Conservation (phyloP, 2,888 invertebrate genomes). For the Cryptus viduatorius region DNA sequence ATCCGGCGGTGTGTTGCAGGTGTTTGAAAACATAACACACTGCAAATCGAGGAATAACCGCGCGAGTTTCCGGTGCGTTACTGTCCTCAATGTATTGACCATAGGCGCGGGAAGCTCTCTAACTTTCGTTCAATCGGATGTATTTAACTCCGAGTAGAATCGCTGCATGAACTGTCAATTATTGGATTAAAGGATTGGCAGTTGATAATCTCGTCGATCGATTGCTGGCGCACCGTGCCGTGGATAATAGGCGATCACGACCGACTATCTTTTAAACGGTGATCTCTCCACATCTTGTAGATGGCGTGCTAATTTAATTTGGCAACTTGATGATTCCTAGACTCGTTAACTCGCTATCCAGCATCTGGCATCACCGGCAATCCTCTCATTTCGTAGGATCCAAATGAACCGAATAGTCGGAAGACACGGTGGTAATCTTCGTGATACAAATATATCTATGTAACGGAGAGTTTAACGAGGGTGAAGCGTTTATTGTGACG, state of each 20-base stretch:
- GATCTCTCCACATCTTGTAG: background rate
- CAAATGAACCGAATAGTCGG: too few relatives aligned
- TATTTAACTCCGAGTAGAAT: slow-evolving; percentile 54
- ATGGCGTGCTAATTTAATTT: background rate
- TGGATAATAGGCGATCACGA: background rate
- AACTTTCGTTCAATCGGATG: slow-evolving; percentile 56
- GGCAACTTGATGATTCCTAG: background rate
- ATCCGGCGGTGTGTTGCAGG: too few relatives aligned
- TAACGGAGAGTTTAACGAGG: too few relatives aligned
- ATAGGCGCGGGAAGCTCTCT: slow-evolving; percentile 54
- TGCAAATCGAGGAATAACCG: too few relatives aligned
- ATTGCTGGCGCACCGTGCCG: background rate
- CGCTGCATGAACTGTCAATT: slow-evolving; percentile 56
- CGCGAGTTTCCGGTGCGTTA: background rate
- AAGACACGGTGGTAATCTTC: too few relatives aligned
- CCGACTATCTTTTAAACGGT: background rate
- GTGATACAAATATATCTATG: too few relatives aligned
- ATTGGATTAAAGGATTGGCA: slow-evolving; percentile 57
- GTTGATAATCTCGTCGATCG: slow-evolving; percentile 35
- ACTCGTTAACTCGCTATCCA: too few relatives aligned
- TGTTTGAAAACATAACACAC: too few relatives aligned
- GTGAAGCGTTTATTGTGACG: too few relatives aligned
- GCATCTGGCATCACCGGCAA: too few relatives aligned
- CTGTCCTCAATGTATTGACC: slow-evolving; percentile 34
- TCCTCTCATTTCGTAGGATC: too few relatives aligned